These are phyloP conservation scores for Trichonephila inaurata DNA, from an alignment of 1,140 invertebrate genomes.

Conservation along the genomic window DNA sequence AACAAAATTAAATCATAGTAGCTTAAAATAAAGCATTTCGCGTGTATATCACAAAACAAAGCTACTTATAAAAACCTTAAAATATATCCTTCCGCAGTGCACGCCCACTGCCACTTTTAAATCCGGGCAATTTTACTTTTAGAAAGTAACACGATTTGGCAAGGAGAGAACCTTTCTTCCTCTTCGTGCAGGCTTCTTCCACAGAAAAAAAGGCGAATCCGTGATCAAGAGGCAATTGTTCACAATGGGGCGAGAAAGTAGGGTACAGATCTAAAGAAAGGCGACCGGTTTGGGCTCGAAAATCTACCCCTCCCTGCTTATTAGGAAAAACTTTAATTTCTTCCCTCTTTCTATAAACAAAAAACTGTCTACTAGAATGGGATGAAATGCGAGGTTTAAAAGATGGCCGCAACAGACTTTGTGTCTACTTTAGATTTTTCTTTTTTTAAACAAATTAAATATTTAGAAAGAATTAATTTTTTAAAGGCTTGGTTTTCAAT, in stretches of 20 bases:
- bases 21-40: background rate
- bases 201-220: background rate
- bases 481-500: background rate
- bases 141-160: constrained; percentile 36
- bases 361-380: background rate
- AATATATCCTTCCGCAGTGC: background rate
- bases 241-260: constrained; percentile 51
- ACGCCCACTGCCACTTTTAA: background rate
- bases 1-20: too few relatives aligned
- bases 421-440: too few relatives aligned
- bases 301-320: constrained; percentile 30
- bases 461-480: background rate
- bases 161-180: background rate
- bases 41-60: background rate
- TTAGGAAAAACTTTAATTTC: constrained; percentile 10
- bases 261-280: constrained; percentile 49
- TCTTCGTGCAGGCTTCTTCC: background rate
- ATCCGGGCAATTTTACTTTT: background rate
- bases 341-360: background rate
- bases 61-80: background rate
- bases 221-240: background rate
- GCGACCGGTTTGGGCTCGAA: constrained; percentile 32
- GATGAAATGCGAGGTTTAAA: background rate
- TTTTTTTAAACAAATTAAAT: background rate
- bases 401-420: background rate